Evolutionary conservation across 2,888 invertebrate genomes (phyloP).

Genomic region (Pseudococcus viburni): DNA sequence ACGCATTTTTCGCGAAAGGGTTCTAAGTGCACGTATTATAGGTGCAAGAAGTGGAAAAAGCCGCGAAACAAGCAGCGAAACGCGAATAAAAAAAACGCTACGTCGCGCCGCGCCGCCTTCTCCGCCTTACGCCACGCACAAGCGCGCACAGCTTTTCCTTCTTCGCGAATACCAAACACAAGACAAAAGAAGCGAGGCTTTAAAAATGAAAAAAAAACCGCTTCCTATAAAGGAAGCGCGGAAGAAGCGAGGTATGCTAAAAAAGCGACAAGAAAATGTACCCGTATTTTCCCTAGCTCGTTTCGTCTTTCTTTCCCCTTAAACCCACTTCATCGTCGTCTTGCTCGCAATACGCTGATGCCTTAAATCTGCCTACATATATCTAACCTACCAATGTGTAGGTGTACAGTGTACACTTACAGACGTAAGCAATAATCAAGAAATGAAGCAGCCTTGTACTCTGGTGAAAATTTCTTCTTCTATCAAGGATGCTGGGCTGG

Average conservation of each 20-base stretch:
- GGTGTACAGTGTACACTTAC: not conserved
- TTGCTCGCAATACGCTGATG: not conserved
- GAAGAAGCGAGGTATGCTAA: slow-evolving; percentile 25
- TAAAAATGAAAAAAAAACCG: not conserved
- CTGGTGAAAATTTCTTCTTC: slow-evolving; percentile 38
- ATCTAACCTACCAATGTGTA: not conserved
- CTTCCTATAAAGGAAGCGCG: not conserved
- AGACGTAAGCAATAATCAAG: slow-evolving; percentile 54
- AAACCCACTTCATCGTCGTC: not conserved
- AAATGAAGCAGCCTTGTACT: slow-evolving; percentile 59
- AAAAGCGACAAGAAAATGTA: slow-evolving; percentile 63
- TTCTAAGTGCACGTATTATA: slow-evolving; percentile 64
- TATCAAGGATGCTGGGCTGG: not conserved
- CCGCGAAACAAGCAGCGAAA: slow-evolving; percentile 43
- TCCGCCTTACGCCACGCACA: not conserved
- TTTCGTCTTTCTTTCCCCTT: not conserved
- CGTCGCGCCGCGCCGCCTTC: not conserved
- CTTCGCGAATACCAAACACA: slow-evolving; percentile 30
- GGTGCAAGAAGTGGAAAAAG: slow-evolving; percentile 65
- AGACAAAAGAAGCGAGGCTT: slow-evolving; percentile 51
- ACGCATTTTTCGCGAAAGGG: slow-evolving; percentile 63
- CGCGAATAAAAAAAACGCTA: not conserved
- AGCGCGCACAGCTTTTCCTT: slow-evolving; percentile 53
- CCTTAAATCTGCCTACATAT: not conserved
- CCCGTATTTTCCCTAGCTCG: slow-evolving; percentile 13